Percentiles rank a stretch among this genome's conserved stretches.
Conservation (phyloP, 1,140 invertebrate genomes). For the Drosophila carrolli region DNA sequence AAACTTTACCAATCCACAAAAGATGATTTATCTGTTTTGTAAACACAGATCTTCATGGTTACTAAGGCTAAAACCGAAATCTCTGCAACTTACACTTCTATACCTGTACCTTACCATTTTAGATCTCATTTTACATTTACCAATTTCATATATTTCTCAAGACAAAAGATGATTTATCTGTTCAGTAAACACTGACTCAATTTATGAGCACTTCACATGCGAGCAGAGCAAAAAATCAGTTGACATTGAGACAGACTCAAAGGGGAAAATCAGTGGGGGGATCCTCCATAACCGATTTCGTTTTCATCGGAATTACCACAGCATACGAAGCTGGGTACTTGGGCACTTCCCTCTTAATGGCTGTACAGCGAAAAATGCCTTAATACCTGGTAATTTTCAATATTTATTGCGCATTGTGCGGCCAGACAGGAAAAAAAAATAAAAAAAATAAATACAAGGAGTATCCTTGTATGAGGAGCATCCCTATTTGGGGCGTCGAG, state of each 20-base stretch:
- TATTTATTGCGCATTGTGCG: conserved; percentile 72
- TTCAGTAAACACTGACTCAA: conserved; percentile 39
- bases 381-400: conserved; percentile 60
- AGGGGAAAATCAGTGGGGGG: conserved; percentile 7
- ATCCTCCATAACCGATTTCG: conserved; percentile 38
- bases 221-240: conserved; percentile 41
- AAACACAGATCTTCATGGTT: conserved; percentile 1
- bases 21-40: not conserved
- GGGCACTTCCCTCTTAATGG: conserved; percentile 43
- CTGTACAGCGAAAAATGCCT: conserved; percentile 41
- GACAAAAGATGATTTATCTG: conserved; percentile 43
- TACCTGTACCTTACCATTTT: not conserved
- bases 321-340: conserved; percentile 13
- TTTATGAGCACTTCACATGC: conserved; percentile 67
- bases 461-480: conserved; percentile 38
- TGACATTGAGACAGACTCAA: conserved; percentile 47
- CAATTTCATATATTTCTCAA: conserved; percentile 27
- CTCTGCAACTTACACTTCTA: conserved; percentile 2
- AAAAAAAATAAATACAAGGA: conserved; percentile 15
- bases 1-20: not conserved
- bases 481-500: conserved; percentile 64
- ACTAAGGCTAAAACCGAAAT: conserved; percentile 25
- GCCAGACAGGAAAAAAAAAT: conserved; percentile 2
- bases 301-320: conserved; percentile 64
- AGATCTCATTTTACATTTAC: not conserved